phyloP scores from a whole-genome alignment of 1,140 invertebrate genomes.

The Brachionus asplanchnoidis region DNA sequence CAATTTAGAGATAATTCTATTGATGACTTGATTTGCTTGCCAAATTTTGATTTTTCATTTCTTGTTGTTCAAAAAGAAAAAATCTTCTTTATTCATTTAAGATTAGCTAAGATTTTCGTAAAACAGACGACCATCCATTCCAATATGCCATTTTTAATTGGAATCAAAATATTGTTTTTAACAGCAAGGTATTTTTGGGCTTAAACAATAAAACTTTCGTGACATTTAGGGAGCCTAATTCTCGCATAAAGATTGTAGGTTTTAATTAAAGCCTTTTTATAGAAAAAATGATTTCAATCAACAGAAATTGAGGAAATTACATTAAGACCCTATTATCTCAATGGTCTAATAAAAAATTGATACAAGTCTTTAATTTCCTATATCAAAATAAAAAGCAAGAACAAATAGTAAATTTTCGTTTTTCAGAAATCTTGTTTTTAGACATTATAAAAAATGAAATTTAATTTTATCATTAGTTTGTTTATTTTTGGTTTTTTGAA shows the following conservation, averaged over 20 bases:
- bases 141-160: no score
- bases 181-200: neutral
- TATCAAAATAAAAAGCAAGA: neutral
- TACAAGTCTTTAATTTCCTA: neutral
- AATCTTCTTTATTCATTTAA: neutral
- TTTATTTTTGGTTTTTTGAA: neutral
- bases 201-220: neutral
- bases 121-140: neutral
- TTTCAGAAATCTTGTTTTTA: neutral
- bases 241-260: neutral
- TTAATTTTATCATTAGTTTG: neutral
- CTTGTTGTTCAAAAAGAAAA: neutral
- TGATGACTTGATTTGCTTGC: neutral
- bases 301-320: constrained; percentile 4
- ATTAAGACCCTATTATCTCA: neutral
- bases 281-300: neutral
- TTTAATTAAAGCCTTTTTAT: neutral
- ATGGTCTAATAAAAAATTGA: neutral
- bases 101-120: neutral
- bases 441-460: neutral
- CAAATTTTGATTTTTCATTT: neutral
- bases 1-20: neutral
- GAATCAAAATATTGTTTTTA: neutral
- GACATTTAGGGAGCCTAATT: neutral
- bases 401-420: neutral